phyloP scores from a whole-genome alignment of 2,888 invertebrate species.

The Caenorhabditis macrosperma region DNA sequence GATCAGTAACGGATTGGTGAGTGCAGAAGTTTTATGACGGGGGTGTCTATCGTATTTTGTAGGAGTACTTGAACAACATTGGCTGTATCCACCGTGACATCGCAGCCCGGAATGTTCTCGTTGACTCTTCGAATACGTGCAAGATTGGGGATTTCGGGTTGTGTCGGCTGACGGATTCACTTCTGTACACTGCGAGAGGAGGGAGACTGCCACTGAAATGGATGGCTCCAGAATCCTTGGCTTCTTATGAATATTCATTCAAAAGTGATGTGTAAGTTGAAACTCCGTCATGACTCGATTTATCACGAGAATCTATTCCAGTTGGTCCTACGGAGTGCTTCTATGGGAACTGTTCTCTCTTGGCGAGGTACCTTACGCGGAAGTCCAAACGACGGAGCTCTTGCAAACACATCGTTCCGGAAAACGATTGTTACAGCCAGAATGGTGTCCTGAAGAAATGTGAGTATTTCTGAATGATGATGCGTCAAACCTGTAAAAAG shows the following conservation, averaged over 20 bases:
- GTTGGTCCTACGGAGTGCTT: constrained; percentile 76
- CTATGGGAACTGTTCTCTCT: constrained; percentile 76
- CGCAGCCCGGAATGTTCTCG: constrained; percentile 74
- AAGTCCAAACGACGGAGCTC: constrained; percentile 71
- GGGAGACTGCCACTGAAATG: constrained; percentile 75
- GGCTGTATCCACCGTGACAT: constrained; percentile 77
- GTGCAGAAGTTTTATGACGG: constrained; percentile 16
- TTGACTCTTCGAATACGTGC: constrained; percentile 68
- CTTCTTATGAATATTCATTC: constrained; percentile 73
- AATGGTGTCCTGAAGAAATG: constrained; percentile 72
- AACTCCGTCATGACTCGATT: too few species aligned
- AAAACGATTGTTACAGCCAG: constrained; percentile 71
- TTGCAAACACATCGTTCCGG: constrained; percentile 66
- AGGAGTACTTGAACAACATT: constrained; percentile 73
- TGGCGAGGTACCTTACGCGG: constrained; percentile 74
- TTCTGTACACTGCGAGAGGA: constrained; percentile 74
- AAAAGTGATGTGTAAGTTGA: constrained; percentile 76
- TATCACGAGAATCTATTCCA: constrained; percentile 25
- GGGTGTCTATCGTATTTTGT: neutral
- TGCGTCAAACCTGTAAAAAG: neutral
- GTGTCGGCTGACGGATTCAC: constrained; percentile 74
- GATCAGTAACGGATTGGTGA: constrained; percentile 74
- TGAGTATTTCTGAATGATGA: constrained; percentile 35
- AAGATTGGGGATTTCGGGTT: constrained; percentile 78
- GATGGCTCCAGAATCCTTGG: constrained; percentile 75